phyloP scores from a whole-genome alignment of 2,888 invertebrate species.

The Drosophila algonquin region DNA sequence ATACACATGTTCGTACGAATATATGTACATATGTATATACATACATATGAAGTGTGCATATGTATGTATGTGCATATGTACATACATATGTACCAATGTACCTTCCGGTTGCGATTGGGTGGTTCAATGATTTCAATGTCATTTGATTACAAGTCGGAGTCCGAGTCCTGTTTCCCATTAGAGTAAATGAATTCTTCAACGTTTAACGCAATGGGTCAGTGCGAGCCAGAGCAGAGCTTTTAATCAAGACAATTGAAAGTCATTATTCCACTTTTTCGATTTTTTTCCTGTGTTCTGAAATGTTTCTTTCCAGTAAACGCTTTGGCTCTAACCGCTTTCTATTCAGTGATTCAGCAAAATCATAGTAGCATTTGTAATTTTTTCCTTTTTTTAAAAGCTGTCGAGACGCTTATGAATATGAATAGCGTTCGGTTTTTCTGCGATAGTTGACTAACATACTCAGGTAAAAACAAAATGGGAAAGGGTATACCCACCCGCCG shows the following conservation, averaged over 20 bases:
- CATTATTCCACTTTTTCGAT: constrained; percentile 8
- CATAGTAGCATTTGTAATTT: constrained; percentile 29
- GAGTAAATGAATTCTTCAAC: constrained; percentile 12
- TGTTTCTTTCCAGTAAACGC: background rate
- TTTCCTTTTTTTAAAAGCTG: constrained; percentile 39
- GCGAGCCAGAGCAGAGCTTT: too few relatives aligned
- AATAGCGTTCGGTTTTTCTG: constrained; percentile 33
- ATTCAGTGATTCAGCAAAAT: constrained; percentile 47
- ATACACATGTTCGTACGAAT: background rate
- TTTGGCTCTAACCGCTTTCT: constrained; percentile 8
- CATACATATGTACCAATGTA: background rate
- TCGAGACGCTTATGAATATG: constrained; percentile 35
- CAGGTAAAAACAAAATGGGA: constrained; percentile 23
- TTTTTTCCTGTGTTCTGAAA: constrained; percentile 1
- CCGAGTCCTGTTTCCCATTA: constrained; percentile 11
- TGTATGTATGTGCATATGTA: too few relatives aligned
- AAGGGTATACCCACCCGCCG: background rate
- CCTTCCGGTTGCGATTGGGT: constrained; percentile 7
- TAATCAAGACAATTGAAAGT: constrained; percentile 9
- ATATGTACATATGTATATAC: background rate
- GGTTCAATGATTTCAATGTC: background rate
- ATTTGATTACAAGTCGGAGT: background rate
- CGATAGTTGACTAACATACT: constrained; percentile 24
- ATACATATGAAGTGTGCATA: background rate
- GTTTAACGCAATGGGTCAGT: background rate